These are phyloP conservation scores for Nicator chloris DNA, from an alignment of 2,113 vertebrate species.

Conservation along the genomic window DNA sequence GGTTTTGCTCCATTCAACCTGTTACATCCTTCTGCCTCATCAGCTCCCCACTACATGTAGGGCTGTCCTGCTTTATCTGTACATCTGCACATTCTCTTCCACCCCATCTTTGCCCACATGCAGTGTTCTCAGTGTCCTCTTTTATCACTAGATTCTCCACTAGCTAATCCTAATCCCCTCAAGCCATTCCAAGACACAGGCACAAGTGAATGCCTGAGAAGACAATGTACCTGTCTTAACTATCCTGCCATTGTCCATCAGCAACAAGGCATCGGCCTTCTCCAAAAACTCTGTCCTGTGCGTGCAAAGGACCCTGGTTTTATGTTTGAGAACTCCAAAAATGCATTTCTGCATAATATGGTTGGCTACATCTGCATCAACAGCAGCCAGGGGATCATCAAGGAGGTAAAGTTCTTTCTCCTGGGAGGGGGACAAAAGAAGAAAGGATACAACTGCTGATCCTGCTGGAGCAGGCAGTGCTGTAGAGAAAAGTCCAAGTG, in stretches of 20 bases:
- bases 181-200: background rate
- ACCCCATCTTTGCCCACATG: background rate
- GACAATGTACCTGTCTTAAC: constrained; percentile 77
- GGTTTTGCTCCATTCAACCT: background rate
- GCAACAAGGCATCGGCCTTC: constrained; percentile 81
- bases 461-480: background rate
- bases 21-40: background rate
- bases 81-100: background rate
- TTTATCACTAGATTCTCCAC: background rate
- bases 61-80: background rate
- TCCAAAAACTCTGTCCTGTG: constrained; percentile 88
- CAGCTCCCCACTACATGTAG: background rate
- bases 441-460: background rate
- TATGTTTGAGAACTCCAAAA: constrained; percentile 80
- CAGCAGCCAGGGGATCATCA: constrained; percentile 93
- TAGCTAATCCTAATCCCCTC: background rate
- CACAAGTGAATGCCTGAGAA: background rate
- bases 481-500: background rate
- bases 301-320: constrained; percentile 93
- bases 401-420: constrained; percentile 93
- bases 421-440: constrained; percentile 62
- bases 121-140: background rate
- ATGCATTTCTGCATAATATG: constrained; percentile 92
- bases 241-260: constrained; percentile 87
- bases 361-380: constrained; percentile 88